Percentiles rank a stretch among this genome's conserved stretches.
Conservation (phyloP, 2,888 invertebrate genomes). For the Biston betularia region DNA sequence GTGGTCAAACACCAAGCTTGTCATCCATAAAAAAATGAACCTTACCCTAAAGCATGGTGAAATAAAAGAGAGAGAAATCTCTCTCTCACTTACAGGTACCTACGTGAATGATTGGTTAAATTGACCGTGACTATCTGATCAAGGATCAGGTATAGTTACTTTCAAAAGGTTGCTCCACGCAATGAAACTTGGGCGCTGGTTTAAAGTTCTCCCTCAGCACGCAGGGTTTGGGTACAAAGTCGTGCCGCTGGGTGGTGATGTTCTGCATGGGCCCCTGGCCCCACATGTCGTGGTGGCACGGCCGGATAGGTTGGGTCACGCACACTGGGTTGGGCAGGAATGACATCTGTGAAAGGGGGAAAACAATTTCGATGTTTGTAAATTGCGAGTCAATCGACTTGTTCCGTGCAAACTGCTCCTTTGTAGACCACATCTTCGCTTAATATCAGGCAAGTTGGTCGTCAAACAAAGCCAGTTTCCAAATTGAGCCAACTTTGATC, state of each 20-base stretch:
- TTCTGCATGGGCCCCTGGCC: slow-evolving; percentile 90
- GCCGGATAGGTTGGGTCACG: slow-evolving; percentile 86
- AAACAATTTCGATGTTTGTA: no score
- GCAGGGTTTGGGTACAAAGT: slow-evolving; percentile 89
- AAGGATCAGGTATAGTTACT: slow-evolving; percentile 54
- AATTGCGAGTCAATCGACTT: no score
- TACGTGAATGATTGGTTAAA: not conserved
- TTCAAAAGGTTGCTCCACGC: slow-evolving; percentile 76
- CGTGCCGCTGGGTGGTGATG: slow-evolving; percentile 91
- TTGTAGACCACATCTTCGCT: no score
- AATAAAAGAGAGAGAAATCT: no score
- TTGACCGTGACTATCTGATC: not conserved
- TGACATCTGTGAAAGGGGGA: slow-evolving; percentile 70
- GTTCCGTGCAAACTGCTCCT: not conserved
- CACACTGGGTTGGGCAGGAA: slow-evolving; percentile 87
- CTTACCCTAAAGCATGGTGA: no score
- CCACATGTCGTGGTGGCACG: slow-evolving; percentile 88
- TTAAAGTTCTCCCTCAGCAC: slow-evolving; percentile 75
- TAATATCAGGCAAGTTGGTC: no score
- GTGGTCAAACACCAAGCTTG: no score
- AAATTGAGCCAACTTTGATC: no score
- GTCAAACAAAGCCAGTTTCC: no score
- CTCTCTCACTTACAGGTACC: no score
- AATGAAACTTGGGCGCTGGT: slow-evolving; percentile 70
- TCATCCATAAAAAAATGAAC: no score